Conservation (phyloP, 1,140 invertebrate genomes). For the Panagrolaimus sp. region DNA sequence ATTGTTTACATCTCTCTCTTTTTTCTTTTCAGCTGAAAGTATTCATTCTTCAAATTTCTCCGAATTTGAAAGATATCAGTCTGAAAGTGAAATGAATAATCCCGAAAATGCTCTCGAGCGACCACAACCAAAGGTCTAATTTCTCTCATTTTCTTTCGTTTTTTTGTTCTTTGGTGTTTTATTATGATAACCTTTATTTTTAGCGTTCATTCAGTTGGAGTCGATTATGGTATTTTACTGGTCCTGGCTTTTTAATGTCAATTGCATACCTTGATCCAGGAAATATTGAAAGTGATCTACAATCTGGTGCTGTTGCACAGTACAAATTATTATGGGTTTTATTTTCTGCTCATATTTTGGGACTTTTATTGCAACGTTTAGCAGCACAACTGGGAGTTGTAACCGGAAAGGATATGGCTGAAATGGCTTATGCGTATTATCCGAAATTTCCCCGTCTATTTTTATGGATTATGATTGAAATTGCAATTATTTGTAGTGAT, state of each 20-base stretch:
- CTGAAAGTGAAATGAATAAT: too few species aligned
- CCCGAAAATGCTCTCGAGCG: background rate
- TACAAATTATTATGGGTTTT: conserved; percentile 84
- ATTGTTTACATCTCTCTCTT: too few species aligned
- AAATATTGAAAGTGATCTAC: conserved; percentile 85
- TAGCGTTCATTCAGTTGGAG: conserved; percentile 69
- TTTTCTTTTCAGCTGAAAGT: background rate
- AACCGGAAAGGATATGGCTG: conserved; percentile 71
- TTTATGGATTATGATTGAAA: conserved; percentile 87
- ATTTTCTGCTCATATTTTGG: conserved; percentile 76
- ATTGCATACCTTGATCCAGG: conserved; percentile 88
- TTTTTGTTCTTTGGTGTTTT: background rate
- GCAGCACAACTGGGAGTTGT: conserved; percentile 78
- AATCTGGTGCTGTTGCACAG: conserved; percentile 73
- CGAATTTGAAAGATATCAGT: conserved; percentile 11
- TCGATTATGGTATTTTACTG: conserved; percentile 87
- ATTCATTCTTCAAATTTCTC: conserved; percentile 8
- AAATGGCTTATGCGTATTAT: conserved; percentile 69
- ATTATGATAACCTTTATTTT: conserved; percentile 27
- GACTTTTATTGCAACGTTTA: conserved; percentile 78
- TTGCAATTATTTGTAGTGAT: conserved; percentile 81
- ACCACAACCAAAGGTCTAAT: background rate
- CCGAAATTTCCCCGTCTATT: conserved; percentile 72
- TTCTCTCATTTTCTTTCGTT: background rate
- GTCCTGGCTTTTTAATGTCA: conserved; percentile 85